Evolutionary conservation across 2,113 vertebrate genomes (phyloP), one percentile per base, ranked within the genome.

Genomic region (Triplophysa rosa): DNA sequence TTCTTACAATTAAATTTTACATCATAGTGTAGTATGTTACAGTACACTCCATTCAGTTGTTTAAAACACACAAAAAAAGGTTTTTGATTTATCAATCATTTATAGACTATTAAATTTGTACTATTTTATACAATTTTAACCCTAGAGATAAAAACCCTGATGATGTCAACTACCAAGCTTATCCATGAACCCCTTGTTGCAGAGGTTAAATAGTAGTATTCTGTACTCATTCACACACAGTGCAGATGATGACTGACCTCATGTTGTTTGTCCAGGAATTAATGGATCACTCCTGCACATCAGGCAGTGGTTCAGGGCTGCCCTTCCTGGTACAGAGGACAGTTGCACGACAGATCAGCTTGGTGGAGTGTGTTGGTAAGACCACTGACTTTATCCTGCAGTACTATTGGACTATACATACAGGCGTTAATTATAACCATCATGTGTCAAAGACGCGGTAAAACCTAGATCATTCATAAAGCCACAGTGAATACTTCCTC

Each of bases 321-420:
- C 98, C 98, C 21, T 99, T 99, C 90, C 91, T 99, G 74, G 97
- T 99, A 74, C 98, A 99, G 82, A 96, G 98, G 82, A 99, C 98
- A 0, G 98, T 99, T 84, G 98, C 98, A 81, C 93, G 98, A 42
- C 98, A 99, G 91, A 99, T 99, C 82, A 98, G 97, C 0, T 93
- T 99, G 33, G 84, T 98, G 82, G 98, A 99, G 89, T 99, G 97
- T 86, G 96, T 99, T 0, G 98, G 96, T 97, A 70, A 59, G 96
- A 23, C 1, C 9, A 16, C 5, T 1, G 6, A 54, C 13, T 54
- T 19, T 54, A 19, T 17, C 49, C 54, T 21, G 16, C 49, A 52
- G 49, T 52, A 52, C 49, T 52, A 17, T 16, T 16, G 16, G 4
- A 52, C 14, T 14, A 13, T 17, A 45, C 8, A 1, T 5, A 16